Evolutionary conservation across 2,888 invertebrate genomes (phyloP).

Genomic region (Synanthedon andrenaeformis): DNA sequence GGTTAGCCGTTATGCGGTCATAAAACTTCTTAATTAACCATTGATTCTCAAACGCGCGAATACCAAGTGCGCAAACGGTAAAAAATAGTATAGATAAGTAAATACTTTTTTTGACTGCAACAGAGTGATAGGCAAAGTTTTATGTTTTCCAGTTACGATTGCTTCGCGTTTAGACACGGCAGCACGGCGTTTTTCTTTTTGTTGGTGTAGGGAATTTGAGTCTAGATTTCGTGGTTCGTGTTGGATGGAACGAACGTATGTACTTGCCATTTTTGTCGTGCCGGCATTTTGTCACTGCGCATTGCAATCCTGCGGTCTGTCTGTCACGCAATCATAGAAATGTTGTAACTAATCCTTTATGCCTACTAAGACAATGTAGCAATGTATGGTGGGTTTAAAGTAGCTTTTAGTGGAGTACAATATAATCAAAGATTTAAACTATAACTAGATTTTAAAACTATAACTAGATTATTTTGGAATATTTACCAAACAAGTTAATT

Average conservation of each 20-base stretch:
- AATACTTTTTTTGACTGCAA: too few species aligned
- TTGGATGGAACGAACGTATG: not conserved
- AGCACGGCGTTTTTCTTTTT: not conserved
- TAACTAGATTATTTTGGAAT: too few species aligned
- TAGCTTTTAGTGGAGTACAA: too few species aligned
- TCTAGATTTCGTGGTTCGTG: conserved; percentile 1
- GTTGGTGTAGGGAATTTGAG: not conserved
- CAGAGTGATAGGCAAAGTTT: too few species aligned
- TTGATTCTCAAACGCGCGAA: not conserved
- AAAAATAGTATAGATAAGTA: too few species aligned
- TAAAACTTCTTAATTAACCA: not conserved
- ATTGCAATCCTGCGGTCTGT: conserved; percentile 20
- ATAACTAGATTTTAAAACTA: too few species aligned
- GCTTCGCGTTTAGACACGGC: too few species aligned
- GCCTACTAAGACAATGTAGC: not conserved
- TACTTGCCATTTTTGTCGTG: conserved; percentile 11
- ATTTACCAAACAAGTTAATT: too few species aligned
- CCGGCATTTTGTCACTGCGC: conserved; percentile 16
- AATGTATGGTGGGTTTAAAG: too few species aligned
- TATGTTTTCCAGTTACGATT: too few species aligned
- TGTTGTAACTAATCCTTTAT: conserved; percentile 6
- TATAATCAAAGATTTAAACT: too few species aligned
- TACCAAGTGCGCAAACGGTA: too few species aligned
- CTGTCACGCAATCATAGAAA: conserved; percentile 10
- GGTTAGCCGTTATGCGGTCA: not conserved